Evolutionary conservation across 2,113 vertebrate species (phyloP), one percentile per base, ranked within the genome.

Genomic region (Kryptolebias marmoratus): DNA sequence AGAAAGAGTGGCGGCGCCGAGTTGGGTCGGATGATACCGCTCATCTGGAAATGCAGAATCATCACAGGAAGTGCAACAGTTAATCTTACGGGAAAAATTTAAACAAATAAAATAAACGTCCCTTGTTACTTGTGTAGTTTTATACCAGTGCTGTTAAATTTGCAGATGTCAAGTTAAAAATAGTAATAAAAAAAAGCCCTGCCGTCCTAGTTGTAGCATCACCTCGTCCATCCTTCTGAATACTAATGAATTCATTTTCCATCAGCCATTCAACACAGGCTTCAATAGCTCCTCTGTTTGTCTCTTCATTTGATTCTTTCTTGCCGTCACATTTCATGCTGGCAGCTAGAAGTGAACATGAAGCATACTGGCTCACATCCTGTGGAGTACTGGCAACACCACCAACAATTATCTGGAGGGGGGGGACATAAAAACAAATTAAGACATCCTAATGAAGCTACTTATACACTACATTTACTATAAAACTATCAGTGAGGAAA

Each of bases 211-310:
- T 27, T 47, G 64, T 39, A 7, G 16, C 32, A 15, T 28, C 65
- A 81, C 47, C 88, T 52, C 88, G 44, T 14, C 86, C 90, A n/a
- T 94, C 93, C 68, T 94, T 95, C 71, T 94, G 89, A 57, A 94
- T 88, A 60, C 93, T 95, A 78, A 99, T 96, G 69, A 99, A 98
- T 90, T 99, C 97, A 58, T 97, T 98, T 84, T 95, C 94, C 88
- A 98, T 94, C 42, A 99, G 83, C 97, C 97, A 99, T 1, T 94
- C 92, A 71, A 98, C 95, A 79, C 95, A 97, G 80, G 94, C 92
- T 71, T 97, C 95, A 0, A 98, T 94, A 31, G 95, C 93, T 69
- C 95, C 96, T 49, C 71, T 86, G 64, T 90, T 93, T 5, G 9
- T 50, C 49, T 71, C 79, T 36, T 83, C 73, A 64, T 64, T 88